Base-by-base conservation (phyloP, 30 jellyfish, hydroid and myxozoan species). In the Aurelia coerulea region DNA sequence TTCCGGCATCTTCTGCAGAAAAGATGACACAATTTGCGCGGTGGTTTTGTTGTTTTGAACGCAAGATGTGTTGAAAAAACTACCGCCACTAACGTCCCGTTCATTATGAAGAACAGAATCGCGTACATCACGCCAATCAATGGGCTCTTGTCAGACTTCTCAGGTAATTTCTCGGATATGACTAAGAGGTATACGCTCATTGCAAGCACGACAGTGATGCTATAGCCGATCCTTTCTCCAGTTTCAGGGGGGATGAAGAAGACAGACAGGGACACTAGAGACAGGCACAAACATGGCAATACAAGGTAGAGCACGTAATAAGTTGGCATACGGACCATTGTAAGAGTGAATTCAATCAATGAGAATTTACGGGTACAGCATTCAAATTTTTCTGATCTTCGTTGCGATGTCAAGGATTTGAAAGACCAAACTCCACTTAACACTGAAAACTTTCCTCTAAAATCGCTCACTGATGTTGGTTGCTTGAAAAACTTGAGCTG, bases 121-220 rank as follows among this genome's bases (percentile, higher is more conserved):
- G 73, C 68, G 79, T 73, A 90, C 64, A 88, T 29, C 10, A 90
- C 79, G 6, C 97, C 97, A 17, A 90, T 18, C 76, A 84, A 46
- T 3, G 97, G 97, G 58, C 66, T 56, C 59, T 62, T 51, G 51
- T 90, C 89, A 2, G 95, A 83, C 52, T 83, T 83, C 54, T 84
- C 95, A 13, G 97, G 97, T 29, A 90, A 52, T 79, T 83, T 90
- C 16, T 83, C 95, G 29, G 95, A 83, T 34, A 90, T 84, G 10
- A 90, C 95, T 32, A 83, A 71, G 19, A 90, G 65, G 62, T 83
- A 90, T 1, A 90, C 97, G 74, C 88, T 77, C 86, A 90, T 78
- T 29, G 95, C 90, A 60, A 90, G 83, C n/a, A 90, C 87, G 12
- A 90, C 78, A 3, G 97, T 83, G 84, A 90, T 88, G 8, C 92